Evolutionary conservation across 2,113 vertebrate genomes (phyloP).

Genomic region (Rhabdomys dilectus): DNA sequence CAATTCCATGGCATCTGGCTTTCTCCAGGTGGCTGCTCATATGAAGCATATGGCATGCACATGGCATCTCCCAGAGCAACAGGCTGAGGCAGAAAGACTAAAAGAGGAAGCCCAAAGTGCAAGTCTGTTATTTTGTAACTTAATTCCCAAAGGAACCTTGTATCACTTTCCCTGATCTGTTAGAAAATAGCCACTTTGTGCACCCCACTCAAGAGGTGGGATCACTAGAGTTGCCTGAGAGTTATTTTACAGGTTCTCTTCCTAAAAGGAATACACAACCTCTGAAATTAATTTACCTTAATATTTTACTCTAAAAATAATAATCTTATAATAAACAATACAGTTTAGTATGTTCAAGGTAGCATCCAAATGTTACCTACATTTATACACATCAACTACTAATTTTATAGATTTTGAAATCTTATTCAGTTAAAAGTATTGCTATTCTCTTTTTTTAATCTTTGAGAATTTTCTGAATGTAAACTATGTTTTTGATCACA

Average conservation of each 20-base stretch:
- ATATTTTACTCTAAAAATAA: background rate
- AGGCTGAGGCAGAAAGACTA: background rate
- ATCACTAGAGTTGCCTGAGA: background rate
- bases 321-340: background rate
- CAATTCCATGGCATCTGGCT: background rate
- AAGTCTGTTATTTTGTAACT: background rate
- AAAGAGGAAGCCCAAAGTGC: background rate
- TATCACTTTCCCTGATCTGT: background rate
- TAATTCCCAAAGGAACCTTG: background rate
- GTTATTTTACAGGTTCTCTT: background rate
- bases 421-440: background rate
- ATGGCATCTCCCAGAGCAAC: background rate
- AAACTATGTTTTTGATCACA: background rate
- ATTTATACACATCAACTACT: background rate
- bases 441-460: background rate
- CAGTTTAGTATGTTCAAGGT: background rate
- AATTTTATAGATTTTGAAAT: background rate
- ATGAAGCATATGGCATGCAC: background rate
- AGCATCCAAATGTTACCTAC: background rate
- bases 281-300: background rate
- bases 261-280: background rate
- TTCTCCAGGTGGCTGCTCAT: background rate
- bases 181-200: background rate
- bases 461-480: background rate
- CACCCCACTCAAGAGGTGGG: no score